Evolutionary conservation across 53 echinoderm and acorn worm species (phyloP).

Genomic region (Astropecten irregularis): DNA sequence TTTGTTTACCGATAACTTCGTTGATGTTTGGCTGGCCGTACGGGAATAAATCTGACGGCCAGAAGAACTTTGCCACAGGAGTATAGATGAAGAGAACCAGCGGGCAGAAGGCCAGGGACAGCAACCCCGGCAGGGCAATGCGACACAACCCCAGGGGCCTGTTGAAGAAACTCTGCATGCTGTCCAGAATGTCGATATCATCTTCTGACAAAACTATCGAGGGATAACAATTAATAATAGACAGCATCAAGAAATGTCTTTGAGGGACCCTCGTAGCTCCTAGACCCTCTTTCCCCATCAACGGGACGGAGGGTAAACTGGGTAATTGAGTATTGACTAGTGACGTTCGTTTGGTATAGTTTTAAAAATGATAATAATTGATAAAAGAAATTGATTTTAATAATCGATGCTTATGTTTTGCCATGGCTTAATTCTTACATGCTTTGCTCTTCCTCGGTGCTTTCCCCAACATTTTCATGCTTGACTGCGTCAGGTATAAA

Average conservation of each 20-base stretch:
- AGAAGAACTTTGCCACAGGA: constrained; percentile 39
- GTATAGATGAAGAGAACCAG: constrained; percentile 34
- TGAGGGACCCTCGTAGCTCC: not conserved
- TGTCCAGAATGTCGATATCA: constrained; percentile 41
- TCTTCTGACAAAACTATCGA: constrained; percentile 26
- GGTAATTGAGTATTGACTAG: no score
- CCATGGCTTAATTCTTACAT: no score
- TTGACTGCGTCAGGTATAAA: not conserved
- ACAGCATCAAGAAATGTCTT: not conserved
- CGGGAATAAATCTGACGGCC: constrained; percentile 44
- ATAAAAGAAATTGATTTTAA: no score
- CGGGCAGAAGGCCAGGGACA: constrained; percentile 64
- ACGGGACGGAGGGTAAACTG: no score
- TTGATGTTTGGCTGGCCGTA: constrained; percentile 60
- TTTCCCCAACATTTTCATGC: not conserved
- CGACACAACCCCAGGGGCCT: constrained; percentile 35
- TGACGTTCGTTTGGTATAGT: no score
- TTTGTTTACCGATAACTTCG: constrained; percentile 68
- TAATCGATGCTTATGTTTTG: no score
- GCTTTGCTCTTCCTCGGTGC: not conserved
- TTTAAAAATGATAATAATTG: no score
- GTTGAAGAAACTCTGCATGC: constrained; percentile 45
- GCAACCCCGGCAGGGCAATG: constrained; percentile 50
- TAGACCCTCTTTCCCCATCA: no score
- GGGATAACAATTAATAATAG: not conserved